Evolutionary conservation across 2,113 vertebrate species (phyloP).

Genomic region (Hippolais icterina): DNA sequence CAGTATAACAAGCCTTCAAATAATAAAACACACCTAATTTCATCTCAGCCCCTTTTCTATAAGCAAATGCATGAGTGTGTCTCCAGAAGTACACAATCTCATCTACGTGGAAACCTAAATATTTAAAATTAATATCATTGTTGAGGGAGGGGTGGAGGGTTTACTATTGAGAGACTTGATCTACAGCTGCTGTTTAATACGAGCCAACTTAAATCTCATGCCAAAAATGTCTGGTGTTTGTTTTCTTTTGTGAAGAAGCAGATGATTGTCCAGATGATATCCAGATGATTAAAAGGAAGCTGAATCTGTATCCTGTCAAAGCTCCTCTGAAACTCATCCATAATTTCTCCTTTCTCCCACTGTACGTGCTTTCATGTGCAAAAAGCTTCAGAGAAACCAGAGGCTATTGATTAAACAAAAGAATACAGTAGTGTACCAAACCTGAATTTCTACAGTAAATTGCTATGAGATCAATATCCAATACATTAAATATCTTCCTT

Average conservation of each 20-base stretch:
- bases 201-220: slow-evolving; percentile 13
- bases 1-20: slow-evolving; percentile 31
- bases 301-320: slow-evolving; percentile 25
- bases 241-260: slow-evolving; percentile 48
- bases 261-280: slow-evolving; percentile 47
- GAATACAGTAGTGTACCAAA: neutral
- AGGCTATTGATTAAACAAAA: neutral
- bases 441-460: neutral
- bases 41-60: neutral
- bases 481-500: neutral
- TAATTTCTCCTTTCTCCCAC: neutral
- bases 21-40: slow-evolving; percentile 45
- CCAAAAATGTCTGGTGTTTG: slow-evolving; percentile 34
- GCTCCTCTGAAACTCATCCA: slow-evolving; percentile 21
- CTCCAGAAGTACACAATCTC: neutral
- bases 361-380: neutral
- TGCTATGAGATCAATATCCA: neutral
- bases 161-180: slow-evolving; percentile 18
- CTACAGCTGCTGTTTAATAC: slow-evolving; percentile 38
- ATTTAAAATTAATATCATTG: slow-evolving; percentile 39
- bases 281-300: slow-evolving; percentile 47
- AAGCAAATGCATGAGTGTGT: slow-evolving; percentile 5
- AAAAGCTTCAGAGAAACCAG: neutral
- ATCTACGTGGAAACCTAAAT: slow-evolving; percentile 38
- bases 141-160: neutral